phyloP scores from a whole-genome alignment of 2,113 vertebrate genomes.

The Pipra filicauda region DNA sequence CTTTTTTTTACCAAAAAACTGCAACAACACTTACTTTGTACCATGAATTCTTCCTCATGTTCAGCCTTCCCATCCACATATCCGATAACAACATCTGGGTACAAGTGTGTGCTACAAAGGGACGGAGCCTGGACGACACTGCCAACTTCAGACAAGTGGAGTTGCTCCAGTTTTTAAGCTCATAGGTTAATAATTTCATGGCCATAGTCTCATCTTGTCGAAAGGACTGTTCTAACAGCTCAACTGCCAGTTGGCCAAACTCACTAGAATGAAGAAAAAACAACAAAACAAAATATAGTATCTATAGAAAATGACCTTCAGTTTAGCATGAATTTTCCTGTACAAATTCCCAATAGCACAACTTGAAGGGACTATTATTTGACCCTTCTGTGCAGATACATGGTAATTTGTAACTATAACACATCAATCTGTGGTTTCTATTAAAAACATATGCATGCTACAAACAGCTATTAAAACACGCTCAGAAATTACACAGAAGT shows the following conservation, averaged over 20 bases:
- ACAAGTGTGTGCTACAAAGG: conserved; percentile 96
- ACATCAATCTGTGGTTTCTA: background rate
- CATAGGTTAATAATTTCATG: conserved; percentile 98
- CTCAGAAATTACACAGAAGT: background rate
- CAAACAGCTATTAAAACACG: background rate
- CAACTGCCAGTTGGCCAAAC: conserved; percentile 94
- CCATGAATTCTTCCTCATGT: conserved; percentile 99
- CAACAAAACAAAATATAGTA: background rate
- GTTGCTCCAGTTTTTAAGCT: conserved; percentile 99
- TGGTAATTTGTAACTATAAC: background rate
- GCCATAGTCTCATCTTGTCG: conserved; percentile 98
- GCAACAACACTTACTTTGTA: conserved; percentile 86
- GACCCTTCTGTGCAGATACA: background rate
- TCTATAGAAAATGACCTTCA: background rate
- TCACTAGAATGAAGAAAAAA: conserved; percentile 73
- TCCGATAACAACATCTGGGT: conserved; percentile 97
- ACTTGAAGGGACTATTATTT: background rate
- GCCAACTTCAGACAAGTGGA: conserved; percentile 96
- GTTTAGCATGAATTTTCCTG: background rate
- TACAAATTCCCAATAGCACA: background rate
- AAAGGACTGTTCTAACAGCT: conserved; percentile 95
- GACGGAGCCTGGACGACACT: conserved; percentile 92
- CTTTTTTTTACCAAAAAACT: background rate
- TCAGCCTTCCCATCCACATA: conserved; percentile 99
- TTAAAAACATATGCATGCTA: background rate